Conservation (phyloP, 2,888 invertebrate genomes). For the Caenorhabditis sp. region DNA sequence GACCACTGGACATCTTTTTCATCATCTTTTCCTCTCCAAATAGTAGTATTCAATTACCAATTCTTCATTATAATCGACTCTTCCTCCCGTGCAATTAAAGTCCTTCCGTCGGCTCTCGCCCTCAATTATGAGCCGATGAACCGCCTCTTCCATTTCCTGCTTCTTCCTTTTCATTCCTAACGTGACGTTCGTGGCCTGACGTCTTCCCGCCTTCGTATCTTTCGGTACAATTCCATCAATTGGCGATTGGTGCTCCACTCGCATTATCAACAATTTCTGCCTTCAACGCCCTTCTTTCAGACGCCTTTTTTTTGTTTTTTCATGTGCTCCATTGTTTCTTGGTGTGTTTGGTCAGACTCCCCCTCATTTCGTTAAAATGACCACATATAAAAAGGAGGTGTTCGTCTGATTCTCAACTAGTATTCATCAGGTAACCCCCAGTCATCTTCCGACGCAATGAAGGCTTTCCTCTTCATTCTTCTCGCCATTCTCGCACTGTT, state of each 20-base stretch:
- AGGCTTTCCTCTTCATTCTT: constrained; percentile 11
- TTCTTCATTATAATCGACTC: background rate
- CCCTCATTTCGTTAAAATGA: no score
- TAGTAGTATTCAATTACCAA: background rate
- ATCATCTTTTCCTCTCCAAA: background rate
- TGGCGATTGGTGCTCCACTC: background rate
- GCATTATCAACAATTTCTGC: background rate
- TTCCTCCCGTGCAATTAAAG: constrained; percentile 1
- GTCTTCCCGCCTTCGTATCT: background rate
- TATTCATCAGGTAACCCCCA: background rate
- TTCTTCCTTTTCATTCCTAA: constrained; percentile 2
- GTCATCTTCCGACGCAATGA: no score
- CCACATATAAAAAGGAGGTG: no score
- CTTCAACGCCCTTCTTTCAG: background rate
- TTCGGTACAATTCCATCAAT: background rate
- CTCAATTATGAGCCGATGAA: background rate
- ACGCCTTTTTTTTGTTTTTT: background rate
- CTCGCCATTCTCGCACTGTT: constrained; percentile 2
- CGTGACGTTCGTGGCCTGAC: constrained; percentile 12
- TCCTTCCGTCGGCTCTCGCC: background rate
- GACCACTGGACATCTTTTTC: constrained; percentile 3
- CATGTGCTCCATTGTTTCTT: background rate
- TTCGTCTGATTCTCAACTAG: no score
- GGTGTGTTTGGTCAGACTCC: no score
- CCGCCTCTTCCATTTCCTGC: background rate